Evolutionary conservation across 1,140 invertebrate species (phyloP).

Genomic region (Sipha flava): DNA sequence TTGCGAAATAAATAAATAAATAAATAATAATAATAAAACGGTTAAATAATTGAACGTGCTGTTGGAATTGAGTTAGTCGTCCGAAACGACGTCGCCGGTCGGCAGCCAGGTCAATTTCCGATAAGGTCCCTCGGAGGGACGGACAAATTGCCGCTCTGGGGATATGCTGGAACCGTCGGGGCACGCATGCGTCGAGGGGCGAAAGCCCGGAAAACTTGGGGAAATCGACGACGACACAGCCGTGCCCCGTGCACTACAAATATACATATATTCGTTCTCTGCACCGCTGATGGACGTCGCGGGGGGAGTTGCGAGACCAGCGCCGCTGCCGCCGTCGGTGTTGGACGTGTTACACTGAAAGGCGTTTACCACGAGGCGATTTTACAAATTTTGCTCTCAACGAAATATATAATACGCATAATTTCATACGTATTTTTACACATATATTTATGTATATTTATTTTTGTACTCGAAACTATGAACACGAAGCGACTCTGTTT

Average conservation of each 20-base stretch:
- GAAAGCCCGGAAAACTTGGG: background rate
- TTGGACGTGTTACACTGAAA: too few relatives aligned
- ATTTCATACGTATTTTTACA: too few relatives aligned
- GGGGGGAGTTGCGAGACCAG: too few relatives aligned
- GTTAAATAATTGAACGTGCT: constrained; percentile 19
- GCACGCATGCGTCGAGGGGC: background rate
- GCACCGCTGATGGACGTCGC: too few relatives aligned
- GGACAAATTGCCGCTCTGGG: background rate
- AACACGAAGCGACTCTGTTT: too few relatives aligned
- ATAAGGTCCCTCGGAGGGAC: background rate
- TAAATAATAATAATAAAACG: background rate
- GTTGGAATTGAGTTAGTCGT: constrained; percentile 3
- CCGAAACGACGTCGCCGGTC: constrained; percentile 16
- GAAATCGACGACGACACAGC: background rate
- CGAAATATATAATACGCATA: too few relatives aligned
- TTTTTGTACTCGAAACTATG: too few relatives aligned
- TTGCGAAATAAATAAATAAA: background rate
- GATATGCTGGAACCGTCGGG: background rate
- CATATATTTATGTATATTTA: too few relatives aligned
- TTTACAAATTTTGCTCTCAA: too few relatives aligned
- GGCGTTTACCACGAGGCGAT: too few relatives aligned
- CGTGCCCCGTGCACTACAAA: background rate
- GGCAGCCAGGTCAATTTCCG: constrained; percentile 27
- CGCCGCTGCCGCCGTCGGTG: too few relatives aligned
- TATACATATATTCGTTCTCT: too few relatives aligned